Conservation (phyloP, 1,140 invertebrate genomes). For the Pogonomyrmex californicus region DNA sequence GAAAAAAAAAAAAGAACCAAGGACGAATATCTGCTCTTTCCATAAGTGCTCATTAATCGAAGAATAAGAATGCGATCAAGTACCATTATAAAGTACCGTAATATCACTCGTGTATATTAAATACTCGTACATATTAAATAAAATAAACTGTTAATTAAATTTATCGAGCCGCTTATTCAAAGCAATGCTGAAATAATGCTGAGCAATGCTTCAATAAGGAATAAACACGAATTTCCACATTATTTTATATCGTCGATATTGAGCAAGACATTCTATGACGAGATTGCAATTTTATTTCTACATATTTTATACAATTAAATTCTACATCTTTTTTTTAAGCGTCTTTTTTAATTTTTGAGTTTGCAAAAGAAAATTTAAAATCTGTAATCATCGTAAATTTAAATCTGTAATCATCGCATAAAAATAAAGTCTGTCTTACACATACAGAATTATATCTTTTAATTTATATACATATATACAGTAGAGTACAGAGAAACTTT, state of each 20-base stretch:
- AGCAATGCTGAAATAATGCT: neutral
- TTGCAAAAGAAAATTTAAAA: neutral
- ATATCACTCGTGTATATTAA: too few species aligned
- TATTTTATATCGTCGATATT: neutral
- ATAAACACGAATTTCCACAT: neutral
- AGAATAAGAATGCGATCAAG: neutral
- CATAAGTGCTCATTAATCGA: neutral
- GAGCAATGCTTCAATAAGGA: neutral
- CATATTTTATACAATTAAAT: neutral
- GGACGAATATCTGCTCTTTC: neutral
- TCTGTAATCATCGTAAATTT: too few species aligned
- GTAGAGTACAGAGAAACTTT: neutral
- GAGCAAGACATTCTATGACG: neutral
- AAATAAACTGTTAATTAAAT: slow-evolving; percentile 46
- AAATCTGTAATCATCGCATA: neutral
- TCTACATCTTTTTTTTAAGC: neutral
- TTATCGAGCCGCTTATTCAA: neutral
- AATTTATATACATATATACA: neutral
- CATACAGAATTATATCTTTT: neutral
- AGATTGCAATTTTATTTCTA: neutral
- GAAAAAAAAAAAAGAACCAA: neutral
- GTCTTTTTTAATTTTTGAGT: neutral
- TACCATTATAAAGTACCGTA: too few species aligned
- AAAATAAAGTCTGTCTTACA: neutral
- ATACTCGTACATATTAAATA: neutral